A percentile compares a stretch with the other conserved stretches of the same genome.
phyloP scores from a whole-genome alignment of 2,113 vertebrate species.

The Crypturellus undulatus region DNA sequence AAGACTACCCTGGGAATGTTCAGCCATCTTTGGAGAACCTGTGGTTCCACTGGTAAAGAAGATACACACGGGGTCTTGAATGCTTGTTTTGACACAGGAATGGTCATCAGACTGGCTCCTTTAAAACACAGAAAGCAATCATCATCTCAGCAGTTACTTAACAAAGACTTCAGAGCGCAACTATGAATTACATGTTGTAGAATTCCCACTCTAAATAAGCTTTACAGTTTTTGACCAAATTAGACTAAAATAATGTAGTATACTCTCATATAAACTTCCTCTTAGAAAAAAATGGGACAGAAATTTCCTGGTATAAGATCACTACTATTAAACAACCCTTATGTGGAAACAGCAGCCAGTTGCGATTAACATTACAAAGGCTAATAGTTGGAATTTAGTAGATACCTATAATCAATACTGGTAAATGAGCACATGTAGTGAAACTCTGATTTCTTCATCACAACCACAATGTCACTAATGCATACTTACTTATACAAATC shows the following conservation, averaged over 20 bases:
- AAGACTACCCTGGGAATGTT: constrained; percentile 61
- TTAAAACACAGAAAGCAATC: neutral
- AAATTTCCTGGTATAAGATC: neutral
- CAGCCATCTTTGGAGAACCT: constrained; percentile 85
- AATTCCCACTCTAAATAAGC: neutral
- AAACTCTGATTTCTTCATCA: neutral
- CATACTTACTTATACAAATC: constrained; percentile 80
- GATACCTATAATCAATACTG: neutral
- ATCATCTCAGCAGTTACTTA: neutral
- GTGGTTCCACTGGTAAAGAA: constrained; percentile 90
- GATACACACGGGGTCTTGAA: constrained; percentile 79
- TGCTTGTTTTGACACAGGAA: constrained; percentile 79
- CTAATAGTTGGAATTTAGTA: neutral
- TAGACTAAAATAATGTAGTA: neutral
- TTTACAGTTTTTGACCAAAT: neutral
- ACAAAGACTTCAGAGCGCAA: neutral
- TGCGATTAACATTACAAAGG: neutral
- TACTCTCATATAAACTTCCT: neutral
- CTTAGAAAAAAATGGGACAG: neutral
- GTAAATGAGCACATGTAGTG: neutral
- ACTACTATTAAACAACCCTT: neutral
- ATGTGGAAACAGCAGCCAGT: neutral
- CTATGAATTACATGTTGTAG: neutral
- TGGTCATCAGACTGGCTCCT: constrained; percentile 80
- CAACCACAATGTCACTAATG: neutral